These are phyloP conservation scores for Uloborus diversus DNA, from an alignment of 1,140 invertebrate species.

Conservation along the genomic window DNA sequence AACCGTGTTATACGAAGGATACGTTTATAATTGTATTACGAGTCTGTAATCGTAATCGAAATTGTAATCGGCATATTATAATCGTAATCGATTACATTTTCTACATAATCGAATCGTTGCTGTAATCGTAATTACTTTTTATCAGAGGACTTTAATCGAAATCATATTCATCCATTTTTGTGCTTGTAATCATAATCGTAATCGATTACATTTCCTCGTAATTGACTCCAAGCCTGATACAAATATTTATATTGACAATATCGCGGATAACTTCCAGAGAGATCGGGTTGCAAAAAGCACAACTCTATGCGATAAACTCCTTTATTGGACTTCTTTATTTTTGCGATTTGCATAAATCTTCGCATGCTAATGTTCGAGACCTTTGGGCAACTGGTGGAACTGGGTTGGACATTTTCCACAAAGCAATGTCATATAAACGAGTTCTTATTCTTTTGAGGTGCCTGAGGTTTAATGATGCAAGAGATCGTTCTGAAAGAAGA, in stretches of 20 bases:
- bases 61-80: too few species aligned
- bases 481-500: not conserved
- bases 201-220: too few species aligned
- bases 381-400: not conserved
- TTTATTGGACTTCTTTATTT: constrained; percentile 5
- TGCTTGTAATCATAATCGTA: too few species aligned
- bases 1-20: too few species aligned
- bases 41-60: too few species aligned
- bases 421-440: not conserved
- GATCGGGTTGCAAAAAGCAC: not conserved
- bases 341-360: constrained; percentile 20
- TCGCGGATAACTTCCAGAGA: not conserved
- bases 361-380: not conserved
- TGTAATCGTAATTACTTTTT: too few species aligned
- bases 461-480: constrained; percentile 6
- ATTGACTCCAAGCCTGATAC: too few species aligned
- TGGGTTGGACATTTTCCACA: not conserved
- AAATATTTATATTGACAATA: not conserved
- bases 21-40: too few species aligned
- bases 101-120: too few species aligned
- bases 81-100: too few species aligned
- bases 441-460: constrained; percentile 6
- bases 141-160: too few species aligned
- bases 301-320: not conserved
- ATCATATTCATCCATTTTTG: too few species aligned